These are phyloP conservation scores for Timandra comae DNA, from an alignment of 2,888 invertebrate species.

Conservation along the genomic window DNA sequence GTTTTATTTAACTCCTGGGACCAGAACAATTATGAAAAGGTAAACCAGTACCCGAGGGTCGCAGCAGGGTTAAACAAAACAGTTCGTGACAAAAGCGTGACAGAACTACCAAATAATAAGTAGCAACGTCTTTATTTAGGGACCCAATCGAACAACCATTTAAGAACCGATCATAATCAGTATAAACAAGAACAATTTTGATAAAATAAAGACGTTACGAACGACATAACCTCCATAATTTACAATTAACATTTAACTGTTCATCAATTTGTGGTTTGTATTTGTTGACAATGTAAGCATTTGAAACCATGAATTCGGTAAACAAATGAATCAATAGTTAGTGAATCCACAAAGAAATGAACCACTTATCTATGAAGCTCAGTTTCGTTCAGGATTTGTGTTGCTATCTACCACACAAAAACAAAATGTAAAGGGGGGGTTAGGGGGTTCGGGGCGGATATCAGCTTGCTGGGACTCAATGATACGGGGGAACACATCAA, in stretches of 20 bases:
- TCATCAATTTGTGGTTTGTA: conserved; percentile 52
- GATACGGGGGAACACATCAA: conserved; percentile 26
- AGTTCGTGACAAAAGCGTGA: conserved; percentile 62
- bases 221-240: conserved; percentile 51
- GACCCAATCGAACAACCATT: conserved; percentile 10
- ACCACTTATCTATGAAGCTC: conserved; percentile 60
- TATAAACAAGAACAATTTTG: conserved; percentile 8
- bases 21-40: conserved; percentile 30
- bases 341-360: conserved; percentile 56
- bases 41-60: conserved; percentile 39
- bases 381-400: conserved; percentile 69
- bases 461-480: conserved; percentile 37
- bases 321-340: conserved; percentile 12
- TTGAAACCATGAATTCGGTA: conserved; percentile 11
- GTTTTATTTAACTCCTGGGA: conserved; percentile 72
- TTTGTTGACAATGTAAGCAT: conserved; percentile 11
- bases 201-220: conserved; percentile 47
- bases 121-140: conserved; percentile 47
- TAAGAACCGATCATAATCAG: neutral
- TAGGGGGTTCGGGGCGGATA: conserved; percentile 28
- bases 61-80: conserved; percentile 71
- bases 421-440: conserved; percentile 22
- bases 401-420: conserved; percentile 48
- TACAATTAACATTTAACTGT: conserved; percentile 43
- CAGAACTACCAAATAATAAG: conserved; percentile 37